Evolutionary conservation across 2,888 invertebrate genomes (phyloP).

Genomic region (Tanaodytes sp.): DNA sequence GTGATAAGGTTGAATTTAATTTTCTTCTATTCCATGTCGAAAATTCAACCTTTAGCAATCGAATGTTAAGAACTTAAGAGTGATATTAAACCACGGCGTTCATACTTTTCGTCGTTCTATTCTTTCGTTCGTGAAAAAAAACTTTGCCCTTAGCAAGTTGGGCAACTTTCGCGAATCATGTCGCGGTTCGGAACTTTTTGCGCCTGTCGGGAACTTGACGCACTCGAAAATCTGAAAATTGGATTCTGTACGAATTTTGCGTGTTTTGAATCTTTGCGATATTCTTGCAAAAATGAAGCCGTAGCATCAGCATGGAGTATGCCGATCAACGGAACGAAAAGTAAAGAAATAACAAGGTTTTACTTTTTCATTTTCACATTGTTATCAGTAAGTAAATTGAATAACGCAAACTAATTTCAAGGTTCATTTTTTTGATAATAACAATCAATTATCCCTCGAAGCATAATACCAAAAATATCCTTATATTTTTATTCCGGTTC

Average conservation of each 20-base stretch:
- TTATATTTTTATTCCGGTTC: too few relatives aligned
- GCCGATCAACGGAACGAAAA: slow-evolving; percentile 37
- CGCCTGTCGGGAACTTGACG: slow-evolving; percentile 43
- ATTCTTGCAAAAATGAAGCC: slow-evolving; percentile 51
- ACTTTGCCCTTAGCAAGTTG: slow-evolving; percentile 48
- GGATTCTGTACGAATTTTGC: slow-evolving; percentile 51
- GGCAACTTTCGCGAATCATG: slow-evolving; percentile 40
- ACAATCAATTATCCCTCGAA: too few relatives aligned
- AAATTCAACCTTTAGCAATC: neutral
- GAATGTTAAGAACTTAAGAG: too few relatives aligned
- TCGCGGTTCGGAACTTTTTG: slow-evolving; percentile 44
- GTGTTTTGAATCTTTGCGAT: slow-evolving; percentile 53
- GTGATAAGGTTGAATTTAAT: slow-evolving; percentile 14
- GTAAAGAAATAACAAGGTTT: slow-evolving; percentile 45
- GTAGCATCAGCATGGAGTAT: slow-evolving; percentile 41
- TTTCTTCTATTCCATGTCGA: slow-evolving; percentile 9
- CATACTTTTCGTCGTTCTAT: slow-evolving; percentile 15
- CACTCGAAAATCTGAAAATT: slow-evolving; percentile 54
- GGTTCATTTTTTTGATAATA: slow-evolving; percentile 28
- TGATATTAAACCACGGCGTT: too few relatives aligned
- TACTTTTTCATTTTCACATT: slow-evolving; percentile 33
- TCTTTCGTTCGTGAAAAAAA: slow-evolving; percentile 39
- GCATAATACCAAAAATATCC: too few relatives aligned
- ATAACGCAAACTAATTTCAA: slow-evolving; percentile 13
- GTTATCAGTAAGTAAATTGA: slow-evolving; percentile 37